phyloP scores from a whole-genome alignment of 2,797 vertebrate genomes.

The Rhynchonycteris naso region DNA sequence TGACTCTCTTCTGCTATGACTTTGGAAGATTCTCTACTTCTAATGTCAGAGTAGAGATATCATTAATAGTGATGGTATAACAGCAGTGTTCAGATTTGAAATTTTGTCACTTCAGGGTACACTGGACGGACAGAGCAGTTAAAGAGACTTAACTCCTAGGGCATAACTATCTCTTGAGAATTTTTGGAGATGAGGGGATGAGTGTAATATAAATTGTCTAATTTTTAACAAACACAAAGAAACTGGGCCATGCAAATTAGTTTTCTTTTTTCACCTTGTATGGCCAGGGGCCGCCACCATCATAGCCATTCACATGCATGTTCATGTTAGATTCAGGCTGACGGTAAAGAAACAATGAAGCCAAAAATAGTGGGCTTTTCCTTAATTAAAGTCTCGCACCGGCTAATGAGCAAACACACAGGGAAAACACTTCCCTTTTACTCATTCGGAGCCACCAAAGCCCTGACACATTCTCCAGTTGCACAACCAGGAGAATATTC shows the following conservation, averaged over 20 bases:
- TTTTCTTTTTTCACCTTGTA: background rate
- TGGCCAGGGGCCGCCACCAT: too few species aligned
- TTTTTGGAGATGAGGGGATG: background rate
- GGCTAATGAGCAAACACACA: too few species aligned
- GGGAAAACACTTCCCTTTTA: too few species aligned
- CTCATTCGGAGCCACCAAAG: too few species aligned
- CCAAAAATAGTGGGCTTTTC: too few species aligned
- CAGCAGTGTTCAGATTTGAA: background rate
- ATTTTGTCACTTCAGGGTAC: background rate
- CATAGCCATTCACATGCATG: too few species aligned
- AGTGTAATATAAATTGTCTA: background rate
- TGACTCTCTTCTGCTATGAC: background rate
- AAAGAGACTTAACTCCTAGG: background rate
- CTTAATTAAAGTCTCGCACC: too few species aligned
- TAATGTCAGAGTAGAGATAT: background rate
- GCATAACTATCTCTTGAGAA: background rate
- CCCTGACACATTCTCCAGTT: too few species aligned
- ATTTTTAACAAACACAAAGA: background rate
- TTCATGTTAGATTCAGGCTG: too few species aligned
- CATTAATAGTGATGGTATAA: background rate
- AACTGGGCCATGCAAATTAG: background rate
- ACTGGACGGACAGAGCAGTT: background rate
- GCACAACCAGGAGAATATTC: too few species aligned
- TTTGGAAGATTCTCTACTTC: background rate
- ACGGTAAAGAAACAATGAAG: too few species aligned